These are phyloP conservation scores for Tadarida brasiliensis DNA, from an alignment of 2,797 vertebrate species.

Conservation along the genomic window DNA sequence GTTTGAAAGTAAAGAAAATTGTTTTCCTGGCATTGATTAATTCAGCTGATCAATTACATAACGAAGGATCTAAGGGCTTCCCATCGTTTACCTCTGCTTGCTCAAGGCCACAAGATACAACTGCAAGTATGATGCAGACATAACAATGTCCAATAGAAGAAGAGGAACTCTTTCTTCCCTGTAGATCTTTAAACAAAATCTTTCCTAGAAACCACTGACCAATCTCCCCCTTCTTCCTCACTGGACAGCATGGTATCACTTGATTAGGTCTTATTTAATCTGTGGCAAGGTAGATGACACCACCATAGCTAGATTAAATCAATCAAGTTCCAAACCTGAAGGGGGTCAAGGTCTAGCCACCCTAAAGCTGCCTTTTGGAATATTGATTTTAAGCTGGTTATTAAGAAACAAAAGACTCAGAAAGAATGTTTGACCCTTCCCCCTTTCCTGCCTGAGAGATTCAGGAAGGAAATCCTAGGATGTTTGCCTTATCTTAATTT, in stretches of 20 bases:
- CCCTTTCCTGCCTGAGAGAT: neutral
- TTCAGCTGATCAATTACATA: neutral
- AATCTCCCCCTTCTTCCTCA: neutral
- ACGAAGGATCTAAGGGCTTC: neutral
- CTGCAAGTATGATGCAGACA: neutral
- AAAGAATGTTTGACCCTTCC: neutral
- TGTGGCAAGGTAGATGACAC: slow-evolving; percentile 48
- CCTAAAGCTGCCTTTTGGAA: neutral
- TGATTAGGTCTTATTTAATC: slow-evolving; percentile 9
- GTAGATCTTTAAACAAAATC: neutral
- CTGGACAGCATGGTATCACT: neutral
- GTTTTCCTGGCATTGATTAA: neutral
- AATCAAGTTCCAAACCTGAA: neutral
- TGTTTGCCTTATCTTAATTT: neutral
- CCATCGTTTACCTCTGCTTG: neutral
- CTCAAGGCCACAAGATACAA: slow-evolving; percentile 1
- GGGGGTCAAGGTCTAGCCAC: neutral
- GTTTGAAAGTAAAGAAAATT: slow-evolving; percentile 37
- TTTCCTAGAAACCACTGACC: neutral
- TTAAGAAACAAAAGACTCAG: neutral
- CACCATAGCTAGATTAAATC: slow-evolving; percentile 25
- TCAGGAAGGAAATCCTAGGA: neutral
- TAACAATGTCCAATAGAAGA: neutral
- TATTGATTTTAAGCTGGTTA: slow-evolving; percentile 7
- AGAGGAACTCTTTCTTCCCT: neutral